Base-by-base conservation (phyloP, 1,140 invertebrate genomes). In the Drosophila pruinosa region DNA sequence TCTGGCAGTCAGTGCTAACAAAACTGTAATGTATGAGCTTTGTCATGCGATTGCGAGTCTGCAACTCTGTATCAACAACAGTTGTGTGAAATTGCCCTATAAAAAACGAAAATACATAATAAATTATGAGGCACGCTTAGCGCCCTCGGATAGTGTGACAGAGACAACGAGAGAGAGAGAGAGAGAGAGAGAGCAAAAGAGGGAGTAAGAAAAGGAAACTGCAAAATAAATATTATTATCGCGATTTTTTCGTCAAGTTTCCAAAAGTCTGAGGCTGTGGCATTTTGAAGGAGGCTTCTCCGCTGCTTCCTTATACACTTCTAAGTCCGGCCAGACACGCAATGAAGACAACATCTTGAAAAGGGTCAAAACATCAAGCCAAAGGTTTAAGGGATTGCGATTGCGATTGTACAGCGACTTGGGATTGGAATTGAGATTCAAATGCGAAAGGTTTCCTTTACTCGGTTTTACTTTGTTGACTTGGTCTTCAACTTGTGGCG, bases 331-430 rank as follows among this genome's bases (percentile, higher is more conserved):
- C 58, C 74, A 72, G 73, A 68, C 81, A 86, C 81, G 81, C 81
- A 86, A 86, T 86, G 78, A 86, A 86, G 81, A 86, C 81, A 86
- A 86, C 81, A 86, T 86, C 81, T 86, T 86, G 81, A 86, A 86
- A 86, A 86, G 82, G 81, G 81, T 86, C 81, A 86, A 86, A 76
- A 85, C 73, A 80, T 81, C 82, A 86, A 78, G 63, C 70, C 62
- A 47, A 75, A 67, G 45, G 73, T 17, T 21, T 59, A 59, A 70
- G 72, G 68, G 68, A 65, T 65, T 65, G 61, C 45, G 67, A 47
- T 56, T 45, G 39, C 21, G 67, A 70, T 56, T 54, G 17, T 14
- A 8, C 24, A 34, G 22, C 22, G 24, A 22, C n/a, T 47, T 47
- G 53, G 53, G 62, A 57, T 47, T 47, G 41, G 28, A 19, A 45